These are phyloP conservation scores for Epizoanthus fatuus DNA, from an alignment of 92 coral and sea anemone genomes.

Conservation along the genomic window DNA sequence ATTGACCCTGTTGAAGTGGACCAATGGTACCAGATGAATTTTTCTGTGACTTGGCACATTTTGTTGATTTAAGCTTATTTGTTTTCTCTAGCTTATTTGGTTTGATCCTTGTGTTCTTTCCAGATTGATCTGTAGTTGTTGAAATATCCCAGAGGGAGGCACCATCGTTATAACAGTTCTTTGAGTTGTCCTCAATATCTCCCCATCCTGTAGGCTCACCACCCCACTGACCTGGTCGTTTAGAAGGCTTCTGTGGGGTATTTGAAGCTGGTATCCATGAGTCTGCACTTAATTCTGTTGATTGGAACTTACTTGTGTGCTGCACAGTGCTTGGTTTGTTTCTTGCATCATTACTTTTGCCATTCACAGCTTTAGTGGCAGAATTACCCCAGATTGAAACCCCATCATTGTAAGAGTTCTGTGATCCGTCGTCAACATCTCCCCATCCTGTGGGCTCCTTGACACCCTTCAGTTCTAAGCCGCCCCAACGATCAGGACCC, in stretches of 20 bases:
- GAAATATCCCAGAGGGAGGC: too few species aligned
- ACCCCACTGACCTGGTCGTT: too few species aligned
- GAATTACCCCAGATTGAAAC: slow-evolving; percentile 63
- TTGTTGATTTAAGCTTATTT: slow-evolving; percentile 77
- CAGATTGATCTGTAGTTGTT: too few species aligned
- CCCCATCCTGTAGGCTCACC: too few species aligned
- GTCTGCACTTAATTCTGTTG: too few species aligned
- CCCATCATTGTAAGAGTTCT: slow-evolving; percentile 87
- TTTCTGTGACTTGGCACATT: slow-evolving; percentile 64
- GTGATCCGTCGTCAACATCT: slow-evolving; percentile 19
- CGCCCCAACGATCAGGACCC: slow-evolving; percentile 90
- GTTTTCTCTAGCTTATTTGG: slow-evolving; percentile 69
- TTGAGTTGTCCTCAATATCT: too few species aligned
- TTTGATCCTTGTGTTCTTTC: slow-evolving; percentile 6
- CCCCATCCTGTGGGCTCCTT: slow-evolving; percentile 81
- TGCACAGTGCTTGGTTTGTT: neutral
- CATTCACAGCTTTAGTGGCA: neutral
- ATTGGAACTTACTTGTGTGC: too few species aligned
- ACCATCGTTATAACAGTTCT: too few species aligned
- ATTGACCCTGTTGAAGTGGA: too few species aligned
- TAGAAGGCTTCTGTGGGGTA: too few species aligned
- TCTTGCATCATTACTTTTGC: neutral
- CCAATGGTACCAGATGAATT: slow-evolving; percentile 66
- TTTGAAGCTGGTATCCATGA: too few species aligned
- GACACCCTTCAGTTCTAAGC: slow-evolving; percentile 63